Evolutionary conservation across 2,113 vertebrate species (phyloP), one percentile per base, ranked within the genome.

Genomic region (Pedionomus torquatus): DNA sequence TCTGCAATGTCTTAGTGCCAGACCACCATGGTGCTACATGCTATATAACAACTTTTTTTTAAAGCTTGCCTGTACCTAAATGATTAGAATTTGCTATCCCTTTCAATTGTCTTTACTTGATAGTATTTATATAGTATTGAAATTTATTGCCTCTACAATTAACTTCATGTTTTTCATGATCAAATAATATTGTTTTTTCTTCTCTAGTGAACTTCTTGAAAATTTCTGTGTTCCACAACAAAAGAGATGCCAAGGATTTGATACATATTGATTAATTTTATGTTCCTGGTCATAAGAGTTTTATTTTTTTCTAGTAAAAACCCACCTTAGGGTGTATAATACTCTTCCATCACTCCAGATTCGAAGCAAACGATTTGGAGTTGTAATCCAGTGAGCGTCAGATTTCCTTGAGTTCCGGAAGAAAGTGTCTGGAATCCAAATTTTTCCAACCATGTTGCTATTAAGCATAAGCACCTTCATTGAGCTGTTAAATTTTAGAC

Each of bases 381-480:
- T 99, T 39, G 99, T 99, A 97, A 99, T 99, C 99, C 99, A 99
- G 92, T 99, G 99, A 87, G 99, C 99, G 72, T 99, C 99, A 7
- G 99, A 99, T 96, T 99, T 99, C 78, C 99, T 99, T 35, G 99
- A 99, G 93, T 99, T 99, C 94, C 99, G 98, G 96, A 99, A 99
- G 98, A 99, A 99, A 15, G 99, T 99, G 93, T 99, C 99, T 9
- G 99, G 99, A 88, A 99, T 99, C 99, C 99, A 99, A 88, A 99
- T 99, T 98, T 99, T 99, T 71, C 99, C 99, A 85, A 99, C 99
- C 99, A 99, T 99, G 92, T 99, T 99, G 93, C 99, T 99, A 97
- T 99, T 99, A 66, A 99, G 99, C 98, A 99, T 99, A 37, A 99
- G 99, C 37, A 99, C 98, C 95, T 99, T 99, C 98, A 99, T 99